Evolutionary conservation across 2,113 vertebrate genomes (phyloP), one percentile per base, ranked within the genome.

Genomic region (Sinocyclocheilus anshuiensis): DNA sequence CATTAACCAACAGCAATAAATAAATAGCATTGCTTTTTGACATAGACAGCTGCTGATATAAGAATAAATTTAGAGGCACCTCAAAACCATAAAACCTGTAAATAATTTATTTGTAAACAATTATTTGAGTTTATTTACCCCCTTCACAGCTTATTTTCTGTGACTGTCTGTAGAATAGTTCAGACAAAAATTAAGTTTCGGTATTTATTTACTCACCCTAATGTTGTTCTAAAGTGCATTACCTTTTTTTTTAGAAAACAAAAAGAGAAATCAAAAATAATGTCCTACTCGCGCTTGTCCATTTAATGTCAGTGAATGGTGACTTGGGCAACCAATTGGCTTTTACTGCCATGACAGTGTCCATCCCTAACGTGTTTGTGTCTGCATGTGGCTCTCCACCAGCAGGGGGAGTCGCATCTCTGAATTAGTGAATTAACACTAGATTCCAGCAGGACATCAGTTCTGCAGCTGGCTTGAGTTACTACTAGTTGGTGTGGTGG

Each of bases 381-480:
- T 67, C 13, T 67, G 24, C 13, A 7, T 29, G 26, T 69, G 15
- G 29, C 29, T 18, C 7, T 69, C 3, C 29, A 36, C 67, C 75
- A 85, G 26, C 75, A 79, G 75, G 15, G 75, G 84, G 75, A 24
- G 84, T 33, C 84, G 7, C 59, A 2, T 61, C 18, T 63, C 26
- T 33, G 15, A 69, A 39, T 20, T 16, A 53, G 22, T 18, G 16
- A 77, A 42, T n/a, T n/a, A 63, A 11, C 15, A 6, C 24, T 67
- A 33, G 26, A 67, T 67, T 67, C 24, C 2, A 67, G 63, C 61
- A 13, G 18, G 53, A 15, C 29, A 6, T 45, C 8, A 45, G 10
- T 7, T 9, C 67, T 10, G 11, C 6, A 42, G 4, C 5, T 39
- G 29, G 22, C n/a, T 48, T 42, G n/a, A 26, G 55, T 11, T 57